Evolutionary conservation across 2,888 invertebrate species (phyloP).

Genomic region (Diachrysia chrysitis): DNA sequence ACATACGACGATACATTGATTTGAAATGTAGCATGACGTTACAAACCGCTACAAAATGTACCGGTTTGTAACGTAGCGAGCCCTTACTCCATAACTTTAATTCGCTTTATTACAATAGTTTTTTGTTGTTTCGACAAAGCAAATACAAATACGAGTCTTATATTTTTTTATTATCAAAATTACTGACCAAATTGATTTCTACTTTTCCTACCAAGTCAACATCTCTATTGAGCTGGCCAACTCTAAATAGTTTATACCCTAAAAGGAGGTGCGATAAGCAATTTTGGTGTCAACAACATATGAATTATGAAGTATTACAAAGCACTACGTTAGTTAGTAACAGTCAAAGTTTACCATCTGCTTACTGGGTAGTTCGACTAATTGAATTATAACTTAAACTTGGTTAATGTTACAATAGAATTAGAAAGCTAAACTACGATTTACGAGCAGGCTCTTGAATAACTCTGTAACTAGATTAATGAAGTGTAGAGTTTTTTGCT

Average conservation of each 20-base stretch:
- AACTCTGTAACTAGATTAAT: background rate
- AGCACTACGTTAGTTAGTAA: slow-evolving; percentile 11
- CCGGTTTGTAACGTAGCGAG: too few relatives aligned
- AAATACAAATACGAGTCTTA: too few relatives aligned
- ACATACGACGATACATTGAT: too few relatives aligned
- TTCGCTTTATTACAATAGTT: too few relatives aligned
- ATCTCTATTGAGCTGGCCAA: too few relatives aligned
- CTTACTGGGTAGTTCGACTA: slow-evolving; percentile 19
- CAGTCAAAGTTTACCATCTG: slow-evolving; percentile 22
- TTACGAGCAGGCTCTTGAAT: background rate
- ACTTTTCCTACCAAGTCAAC: too few relatives aligned
- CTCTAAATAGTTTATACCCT: background rate
- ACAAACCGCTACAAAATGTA: too few relatives aligned
- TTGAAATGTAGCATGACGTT: too few relatives aligned
- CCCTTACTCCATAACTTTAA: too few relatives aligned
- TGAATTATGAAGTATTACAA: slow-evolving; percentile 1
- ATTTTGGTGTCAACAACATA: background rate
- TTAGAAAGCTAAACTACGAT: slow-evolving; percentile 5
- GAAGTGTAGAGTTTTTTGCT: background rate
- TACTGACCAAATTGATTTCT: too few relatives aligned
- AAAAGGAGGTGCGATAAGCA: background rate
- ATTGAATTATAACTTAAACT: slow-evolving; percentile 24
- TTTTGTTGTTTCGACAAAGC: too few relatives aligned
- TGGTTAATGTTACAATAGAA: slow-evolving; percentile 32
- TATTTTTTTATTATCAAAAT: too few relatives aligned